Base-by-base conservation (phyloP, 2,113 vertebrate species). In the Kryptolebias marmoratus region DNA sequence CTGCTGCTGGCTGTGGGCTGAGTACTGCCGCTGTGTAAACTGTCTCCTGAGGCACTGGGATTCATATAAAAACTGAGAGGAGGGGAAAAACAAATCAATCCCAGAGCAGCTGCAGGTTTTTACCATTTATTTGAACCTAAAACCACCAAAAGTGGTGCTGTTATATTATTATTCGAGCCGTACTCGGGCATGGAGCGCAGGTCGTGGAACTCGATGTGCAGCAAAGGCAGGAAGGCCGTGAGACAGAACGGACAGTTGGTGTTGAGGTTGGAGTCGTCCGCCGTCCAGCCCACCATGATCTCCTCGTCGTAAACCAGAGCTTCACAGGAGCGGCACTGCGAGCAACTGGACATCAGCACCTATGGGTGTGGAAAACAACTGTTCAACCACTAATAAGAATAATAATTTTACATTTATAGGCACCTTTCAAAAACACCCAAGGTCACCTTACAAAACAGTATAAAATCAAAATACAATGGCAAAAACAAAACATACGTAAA, bases 261-360 rank as follows among this genome's bases (percentile, higher is more conserved):
- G 77, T 99, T 99, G 66, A 99, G 93, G 85, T 99, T 99, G 68
- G 97, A 99, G 84, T 99, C 98, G 18, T 99, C 95, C 13, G 97
- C 96, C 0, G 95, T 96, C 97, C 97, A 99, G 27, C 98, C 98
- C 57, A 96, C 96, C 97, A 99, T 99, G 77, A 99, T 97, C 92
- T 99, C 97, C 92, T 99, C 98, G 67, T 99, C 98, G 66, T 99
- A 99, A 80, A 99, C 96, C 87, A 99, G 90, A 45, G 94, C 95
- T 79, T 93, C 94, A 88, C 98, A 99, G 2, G 88, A 92, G 85
- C 88, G 95, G 75, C 98, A 99, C 48, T 96, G 96, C 57, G 97
- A 99, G 87, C 98, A 99, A 79, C 97, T 99, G 72, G 98, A 99
- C 96, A 99, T 98, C 85, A 99, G 90, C 58, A 99, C 97, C 98